Base-by-base conservation (phyloP, 1,140 invertebrate genomes). In the Caenorhabditis latens region DNA sequence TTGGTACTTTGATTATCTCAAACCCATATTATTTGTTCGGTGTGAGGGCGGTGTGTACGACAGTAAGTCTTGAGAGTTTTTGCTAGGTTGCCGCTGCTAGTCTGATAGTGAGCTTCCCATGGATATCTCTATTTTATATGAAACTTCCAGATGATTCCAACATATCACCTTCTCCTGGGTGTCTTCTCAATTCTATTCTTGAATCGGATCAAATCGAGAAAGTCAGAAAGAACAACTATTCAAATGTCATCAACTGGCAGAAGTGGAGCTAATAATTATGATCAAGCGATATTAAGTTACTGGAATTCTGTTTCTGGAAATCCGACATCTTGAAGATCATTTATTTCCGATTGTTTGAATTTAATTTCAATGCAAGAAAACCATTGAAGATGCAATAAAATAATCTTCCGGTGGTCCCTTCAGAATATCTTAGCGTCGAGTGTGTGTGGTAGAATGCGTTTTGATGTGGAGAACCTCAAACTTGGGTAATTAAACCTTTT, bases 191-290 rank as follows among this genome's bases (percentile, higher is more conserved):
- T 43, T 6, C 9, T 71, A 32, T 4, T 65, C 11, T 71, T 71
- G 11, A 71, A 71, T 19, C 65, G 65, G 4, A 71, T 71, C 2
- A 71, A 71, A 71, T 71, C 42, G n/a, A 71, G 16, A 46, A 71
- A 71, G 19, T 43, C 65, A 11, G 65, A 71, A 46, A 13, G 40
- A 43, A 40, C 61, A 0, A 71, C 65, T 46, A 71, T 71, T 24
- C 65, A 46, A 46, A 71, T 71, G 65, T 71, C 65, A 5, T 71
- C 65, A 32, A 71, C 65, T 1, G 65, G 65, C 19, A 71, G 46
- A 1, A 46, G 40, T 46, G 65, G 65, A 71, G 65, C 65, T 46
- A 71, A 46, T 6, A 71, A 32, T 32, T 32, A 32, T 32, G 32
- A 32, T 32, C 32, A 32, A 32, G 32, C 32, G 2, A 32, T 32